Percentiles rank a stretch among this genome's conserved stretches.
Conservation (phyloP, 2,113 vertebrate genomes). For the Tragelaphus scriptus region DNA sequence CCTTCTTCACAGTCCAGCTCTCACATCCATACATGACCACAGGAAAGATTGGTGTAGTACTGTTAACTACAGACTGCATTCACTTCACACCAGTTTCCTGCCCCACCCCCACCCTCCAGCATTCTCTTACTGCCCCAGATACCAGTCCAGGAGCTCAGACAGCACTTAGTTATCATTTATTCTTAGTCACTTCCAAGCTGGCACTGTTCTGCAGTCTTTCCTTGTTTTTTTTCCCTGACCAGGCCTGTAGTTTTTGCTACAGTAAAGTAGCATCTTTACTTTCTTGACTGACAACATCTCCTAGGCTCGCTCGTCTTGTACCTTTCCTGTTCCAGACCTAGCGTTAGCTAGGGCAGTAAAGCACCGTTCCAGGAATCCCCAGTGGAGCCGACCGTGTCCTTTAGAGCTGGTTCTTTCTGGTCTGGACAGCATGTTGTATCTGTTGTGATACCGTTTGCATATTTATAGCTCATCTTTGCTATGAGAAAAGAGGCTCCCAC, state of each 20-base stretch:
- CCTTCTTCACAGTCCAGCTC: no score
- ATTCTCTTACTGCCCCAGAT: background rate
- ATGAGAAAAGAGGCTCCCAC: background rate
- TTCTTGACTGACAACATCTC: background rate
- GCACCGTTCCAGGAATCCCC: background rate
- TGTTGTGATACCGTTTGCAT: background rate
- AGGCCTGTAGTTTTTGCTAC: background rate
- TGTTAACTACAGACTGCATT: no score
- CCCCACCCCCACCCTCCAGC: rapidly evolving
- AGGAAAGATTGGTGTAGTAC: background rate
- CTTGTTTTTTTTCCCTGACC: background rate
- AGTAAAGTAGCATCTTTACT: background rate
- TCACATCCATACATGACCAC: no score
- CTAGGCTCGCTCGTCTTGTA: rapidly evolving
- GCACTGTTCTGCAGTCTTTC: rapidly evolving
- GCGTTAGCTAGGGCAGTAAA: rapidly evolving
- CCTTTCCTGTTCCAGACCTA: background rate
- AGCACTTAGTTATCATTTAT: background rate
- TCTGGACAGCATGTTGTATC: background rate
- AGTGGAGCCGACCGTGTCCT: background rate
- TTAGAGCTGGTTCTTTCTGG: background rate
- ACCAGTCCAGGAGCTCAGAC: background rate
- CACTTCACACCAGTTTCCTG: no score
- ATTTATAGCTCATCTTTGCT: background rate
- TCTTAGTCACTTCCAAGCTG: background rate